These are phyloP conservation scores for Drosophila lowei DNA, from an alignment of 1,140 invertebrate genomes.

Conservation along the genomic window DNA sequence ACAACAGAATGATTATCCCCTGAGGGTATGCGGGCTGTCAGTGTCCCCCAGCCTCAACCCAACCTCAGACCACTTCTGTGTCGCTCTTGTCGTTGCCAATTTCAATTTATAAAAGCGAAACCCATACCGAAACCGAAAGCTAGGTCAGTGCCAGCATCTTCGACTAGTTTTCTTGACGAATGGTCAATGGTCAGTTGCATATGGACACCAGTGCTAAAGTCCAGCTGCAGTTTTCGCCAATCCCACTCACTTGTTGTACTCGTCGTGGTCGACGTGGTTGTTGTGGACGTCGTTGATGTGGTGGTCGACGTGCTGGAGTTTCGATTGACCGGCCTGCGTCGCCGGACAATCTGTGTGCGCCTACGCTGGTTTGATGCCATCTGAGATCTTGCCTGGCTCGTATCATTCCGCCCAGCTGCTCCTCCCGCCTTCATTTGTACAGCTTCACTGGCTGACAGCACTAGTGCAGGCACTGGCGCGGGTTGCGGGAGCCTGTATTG, in stretches of 20 bases:
- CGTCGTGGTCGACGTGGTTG: slow-evolving; percentile 47
- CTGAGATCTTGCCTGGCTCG: slow-evolving; percentile 7
- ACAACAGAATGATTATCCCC: slow-evolving; percentile 17
- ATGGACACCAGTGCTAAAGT: slow-evolving; percentile 24
- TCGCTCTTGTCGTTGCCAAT: slow-evolving; percentile 30
- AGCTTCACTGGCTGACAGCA: slow-evolving; percentile 21
- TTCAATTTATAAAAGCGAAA: slow-evolving; percentile 58
- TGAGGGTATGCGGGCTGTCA: slow-evolving; percentile 11
- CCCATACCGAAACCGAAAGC: slow-evolving; percentile 46
- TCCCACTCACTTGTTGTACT: slow-evolving; percentile 70
- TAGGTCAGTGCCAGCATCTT: slow-evolving; percentile 74
- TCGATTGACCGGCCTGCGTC: slow-evolving; percentile 43
- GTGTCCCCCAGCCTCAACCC: not conserved
- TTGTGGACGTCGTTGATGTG: slow-evolving; percentile 36
- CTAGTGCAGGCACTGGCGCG: slow-evolving; percentile 10
- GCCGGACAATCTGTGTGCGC: slow-evolving; percentile 56
- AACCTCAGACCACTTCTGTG: slow-evolving; percentile 36
- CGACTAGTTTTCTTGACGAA: slow-evolving; percentile 50
- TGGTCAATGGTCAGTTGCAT: slow-evolving; percentile 45
- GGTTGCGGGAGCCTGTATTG: slow-evolving; percentile 64
- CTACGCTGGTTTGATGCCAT: slow-evolving; percentile 40
- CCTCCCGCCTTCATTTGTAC: slow-evolving; percentile 13
- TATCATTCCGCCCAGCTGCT: slow-evolving; percentile 14
- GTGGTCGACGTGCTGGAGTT: slow-evolving; percentile 16
- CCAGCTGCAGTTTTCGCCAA: slow-evolving; percentile 17